Base-by-base conservation (phyloP, 2,888 invertebrate species). In the Eurytoma californica region DNA sequence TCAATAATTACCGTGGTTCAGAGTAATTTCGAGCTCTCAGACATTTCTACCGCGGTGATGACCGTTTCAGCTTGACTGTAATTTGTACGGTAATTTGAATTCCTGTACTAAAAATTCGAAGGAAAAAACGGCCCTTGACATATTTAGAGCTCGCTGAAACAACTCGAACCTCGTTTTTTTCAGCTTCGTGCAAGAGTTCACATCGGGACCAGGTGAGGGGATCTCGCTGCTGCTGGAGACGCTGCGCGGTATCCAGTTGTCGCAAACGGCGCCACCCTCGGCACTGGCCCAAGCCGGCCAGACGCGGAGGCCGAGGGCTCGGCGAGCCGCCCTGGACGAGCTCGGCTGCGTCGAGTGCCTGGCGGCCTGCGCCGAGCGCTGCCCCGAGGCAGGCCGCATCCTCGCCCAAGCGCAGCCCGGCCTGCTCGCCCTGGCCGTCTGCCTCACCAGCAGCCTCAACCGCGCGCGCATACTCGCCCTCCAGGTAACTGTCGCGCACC, bases 101-200 rank as follows among this genome's bases (percentile, higher is more conserved):
- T 39, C 39, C 39, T 39, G 9, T 39, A 39, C 39, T n/a, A 16
- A 53, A 53, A n/a, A 53, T 53, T 53, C 2, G 14, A 14, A 53
- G 2, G n/a, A 53, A 53, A 53, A 53, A 53, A 1, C 14, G n/a
- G 53, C n/a, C 3, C 4, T 16, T n/a, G n/a, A 3, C 53, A 3
- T 16, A 14, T 16, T n/a, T 53, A 53, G 53, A 16, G 16, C 53
- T 5, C 13, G 16, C 14, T n/a, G 14, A 53, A 53, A n/a, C 4
- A 47, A 47, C 16, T 78, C 58, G 75, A 63, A 57, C 55, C 12
- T 57, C 30, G 14, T 24, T 14, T 24, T 14, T 24, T 24, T 61
- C 92, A 98, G 97, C 90, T 98, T 98, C 90, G 95, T 98, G 12
- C 97, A 97, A 91, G 98, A 98, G 90, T 97, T 98, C 90, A 94